Base-by-base conservation (phyloP, 1,140 invertebrate genomes). In the Dreissena rostriformis region DNA sequence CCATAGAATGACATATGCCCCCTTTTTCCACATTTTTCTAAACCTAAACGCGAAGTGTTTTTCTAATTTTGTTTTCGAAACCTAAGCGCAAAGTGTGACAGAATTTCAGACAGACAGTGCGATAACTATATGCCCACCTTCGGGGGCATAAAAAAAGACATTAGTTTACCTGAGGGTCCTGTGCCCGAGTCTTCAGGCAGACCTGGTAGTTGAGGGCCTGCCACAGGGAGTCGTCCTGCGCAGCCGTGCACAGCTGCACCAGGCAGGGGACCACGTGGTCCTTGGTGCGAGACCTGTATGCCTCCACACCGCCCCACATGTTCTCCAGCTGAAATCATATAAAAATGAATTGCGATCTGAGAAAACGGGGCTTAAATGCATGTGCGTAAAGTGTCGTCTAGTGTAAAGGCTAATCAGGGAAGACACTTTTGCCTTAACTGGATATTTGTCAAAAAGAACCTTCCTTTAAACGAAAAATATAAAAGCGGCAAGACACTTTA, bases 161-260 rank as follows among this genome's bases (percentile, higher is more conserved):
- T 39, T 2, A 39, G 39, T 88, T 89, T 88, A 95, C 94, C 90
- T 93, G 86, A 19, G 96, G 94, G 73, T 96, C 95, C 86, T 95
- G 94, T 89, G 97, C 96, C 86, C 97, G 95, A 0, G 97, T 97
- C 93, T 98, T 98, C 65, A 98, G 94, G 22, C 98, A 93, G 73
- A 98, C 96, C 93, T 98, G 97, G 93, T 98, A 97, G 90, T 98
- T 97, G 5, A 98, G 93, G 87, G 96, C 95, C 91, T 98, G 98
- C 96, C 97, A 98, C 5, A 97, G 91, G 0, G 96, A 95, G 91
- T 98, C 97, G 89, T 98, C 97, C 11, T 95, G 95, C 19, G 95
- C 95, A 0, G 96, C 96, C n/a, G 96, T 95, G 17, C 96, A 96
- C 86, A 98, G 96, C 83, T 97, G 96, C 15, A 96, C 95, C 71